Conservation (phyloP, 2,888 invertebrate genomes). For the Lymantria monacha region DNA sequence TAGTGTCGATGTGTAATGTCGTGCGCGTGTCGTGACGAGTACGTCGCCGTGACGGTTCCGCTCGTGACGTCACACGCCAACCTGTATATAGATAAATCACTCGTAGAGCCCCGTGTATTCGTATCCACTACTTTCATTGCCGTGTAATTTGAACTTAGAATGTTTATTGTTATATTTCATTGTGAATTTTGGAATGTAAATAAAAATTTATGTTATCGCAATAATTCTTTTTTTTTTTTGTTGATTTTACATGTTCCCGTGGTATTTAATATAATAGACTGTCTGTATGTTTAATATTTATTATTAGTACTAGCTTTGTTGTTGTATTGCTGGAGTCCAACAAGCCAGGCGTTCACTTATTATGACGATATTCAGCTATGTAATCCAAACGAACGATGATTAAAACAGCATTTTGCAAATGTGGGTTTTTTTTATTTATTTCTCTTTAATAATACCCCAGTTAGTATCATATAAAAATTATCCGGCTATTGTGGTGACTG, state of each 20-base stretch:
- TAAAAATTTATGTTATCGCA: conserved; percentile 81
- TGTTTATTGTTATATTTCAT: conserved; percentile 70
- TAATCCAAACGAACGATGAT: conserved; percentile 15
- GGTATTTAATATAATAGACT: conserved; percentile 15
- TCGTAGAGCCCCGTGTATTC: conserved; percentile 38
- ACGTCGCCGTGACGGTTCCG: not conserved
- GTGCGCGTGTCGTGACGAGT: not conserved
- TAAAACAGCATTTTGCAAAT: conserved; percentile 26
- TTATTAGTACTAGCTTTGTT: conserved; percentile 23
- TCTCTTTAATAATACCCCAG: conserved; percentile 24
- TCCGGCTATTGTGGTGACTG: no score
- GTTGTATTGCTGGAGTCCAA: conserved; percentile 34
- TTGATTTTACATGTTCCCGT: conserved; percentile 15
- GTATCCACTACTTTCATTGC: conserved; percentile 59
- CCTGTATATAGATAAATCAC: conserved; percentile 50
- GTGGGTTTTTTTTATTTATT: conserved; percentile 43
- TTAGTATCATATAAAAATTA: no score
- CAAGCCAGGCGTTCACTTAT: conserved; percentile 23
- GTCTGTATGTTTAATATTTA: conserved; percentile 20
- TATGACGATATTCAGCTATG: conserved; percentile 26
- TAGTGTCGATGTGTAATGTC: conserved; percentile 7
- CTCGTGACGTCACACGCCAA: conserved; percentile 26
- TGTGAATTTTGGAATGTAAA: conserved; percentile 80
- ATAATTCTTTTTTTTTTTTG: conserved; percentile 47
- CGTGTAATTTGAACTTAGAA: conserved; percentile 51